phyloP scores from a whole-genome alignment of 2,797 vertebrate genomes.

The Poecile montanus region DNA sequence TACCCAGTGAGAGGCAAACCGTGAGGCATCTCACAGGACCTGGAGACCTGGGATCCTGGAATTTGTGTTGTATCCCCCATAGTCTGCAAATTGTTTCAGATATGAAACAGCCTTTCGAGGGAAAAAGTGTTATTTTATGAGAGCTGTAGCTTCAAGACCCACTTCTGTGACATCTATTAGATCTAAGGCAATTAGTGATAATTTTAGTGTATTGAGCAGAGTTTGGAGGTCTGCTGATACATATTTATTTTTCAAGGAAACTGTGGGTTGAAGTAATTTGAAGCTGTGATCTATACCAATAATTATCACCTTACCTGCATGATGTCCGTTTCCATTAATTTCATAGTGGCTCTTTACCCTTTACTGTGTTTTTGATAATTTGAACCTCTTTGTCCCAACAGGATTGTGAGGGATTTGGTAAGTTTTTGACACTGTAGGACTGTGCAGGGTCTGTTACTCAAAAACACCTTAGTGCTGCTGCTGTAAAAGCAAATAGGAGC shows the following conservation, averaged over 20 bases:
- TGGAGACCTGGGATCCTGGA: background rate
- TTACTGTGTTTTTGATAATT: background rate
- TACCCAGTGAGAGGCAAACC: background rate
- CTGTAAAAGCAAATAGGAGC: background rate
- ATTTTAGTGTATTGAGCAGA: background rate
- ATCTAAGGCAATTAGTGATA: background rate
- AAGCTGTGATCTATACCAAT: background rate
- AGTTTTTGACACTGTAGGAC: background rate
- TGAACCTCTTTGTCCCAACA: background rate
- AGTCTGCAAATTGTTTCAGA: background rate
- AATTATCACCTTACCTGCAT: background rate
- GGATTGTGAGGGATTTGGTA: rapidly evolving
- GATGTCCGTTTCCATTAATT: background rate
- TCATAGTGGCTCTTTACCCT: background rate
- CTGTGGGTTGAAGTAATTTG: background rate
- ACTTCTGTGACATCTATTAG: background rate
- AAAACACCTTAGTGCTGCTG: background rate
- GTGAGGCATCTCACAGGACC: background rate
- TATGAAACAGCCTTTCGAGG: background rate
- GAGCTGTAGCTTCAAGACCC: background rate
- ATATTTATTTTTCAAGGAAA: background rate
- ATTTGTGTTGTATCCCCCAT: background rate
- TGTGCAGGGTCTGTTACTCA: background rate
- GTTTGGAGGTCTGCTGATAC: background rate
- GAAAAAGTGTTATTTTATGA: background rate